Base-by-base conservation (phyloP, 2,113 vertebrate species). In the Illadopsis cleaveri region DNA sequence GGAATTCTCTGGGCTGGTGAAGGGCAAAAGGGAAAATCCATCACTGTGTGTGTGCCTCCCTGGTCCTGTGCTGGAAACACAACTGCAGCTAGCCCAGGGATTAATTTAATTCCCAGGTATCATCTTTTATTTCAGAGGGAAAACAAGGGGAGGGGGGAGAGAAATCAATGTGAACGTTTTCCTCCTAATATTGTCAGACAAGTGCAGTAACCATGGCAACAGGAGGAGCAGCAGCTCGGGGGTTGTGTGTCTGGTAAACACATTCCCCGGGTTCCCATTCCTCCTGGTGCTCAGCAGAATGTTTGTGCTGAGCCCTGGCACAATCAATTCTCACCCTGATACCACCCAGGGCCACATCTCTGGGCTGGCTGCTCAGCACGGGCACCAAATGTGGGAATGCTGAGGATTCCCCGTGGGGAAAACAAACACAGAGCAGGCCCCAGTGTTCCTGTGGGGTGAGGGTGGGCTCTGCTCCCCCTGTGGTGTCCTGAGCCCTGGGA, bases 171-270 rank as follows among this genome's bases (percentile, higher is more conserved):
- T 27, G 42, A 88, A 66, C 68, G 30, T 90, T 90, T 89, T 83
- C 91, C 78, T 80, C 18, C 62, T 19, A 37, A 68, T 77, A 87
- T 51, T 90, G 82, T 82, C 85, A 94, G 61, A 65, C 84, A 48
- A 72, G 66, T 35, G 47, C 1, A 4, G 92, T 96, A 54, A 38
- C 95, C 94, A 96, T 64, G 71, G 93, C 87, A 96, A 96, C 92
- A 19, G n/a, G 33, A 93, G 54, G 35, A 96, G 82, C 66, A 90
- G 73, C 22, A 9, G 87, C 87, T 50, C 54, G 4, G 17, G 70
- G 77, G 48, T 2, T 38, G 19, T 25, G 27, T 27, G 82, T 25
- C 82, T 93, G 82, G 79, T 83, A 91, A 94, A 96, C 91, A 80
- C 10, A 31, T 69, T 58, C 70, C 20, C 57, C 0, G 37, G 58